Base-by-base conservation (phyloP, 2,113 vertebrate species). In the Corythornis vintsioides region DNA sequence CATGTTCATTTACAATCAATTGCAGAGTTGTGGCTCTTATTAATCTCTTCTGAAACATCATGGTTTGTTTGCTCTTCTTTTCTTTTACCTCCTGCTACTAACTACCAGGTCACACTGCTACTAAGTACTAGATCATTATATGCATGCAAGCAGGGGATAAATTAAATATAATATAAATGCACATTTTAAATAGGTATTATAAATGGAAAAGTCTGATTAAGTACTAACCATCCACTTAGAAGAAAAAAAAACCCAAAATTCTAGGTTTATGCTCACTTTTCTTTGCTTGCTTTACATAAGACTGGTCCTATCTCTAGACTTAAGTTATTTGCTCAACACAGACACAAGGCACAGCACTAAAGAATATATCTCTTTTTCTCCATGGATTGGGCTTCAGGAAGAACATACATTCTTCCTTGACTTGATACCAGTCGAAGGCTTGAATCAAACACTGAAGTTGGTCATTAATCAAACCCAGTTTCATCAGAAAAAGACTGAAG, bases 161-260 rank as follows among this genome's bases (percentile, higher is more conserved):
- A 90, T 94, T 89, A 84, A 83, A 92, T 96, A 94, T 73, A 87
- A 89, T 94, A 92, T 86, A 95, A 87, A 95, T 88, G 88, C 90
- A 95, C 82, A 92, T 93, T 94, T 96, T 93, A 92, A 95, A 92
- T 67, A 89, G 84, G 71, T 13, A 85, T 94, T 93, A 71, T 25
- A 89, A 91, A 83, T 28, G 11, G 73, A 76, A 86, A 79, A 92
- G 29, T 70, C 55, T 73, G 63, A 79, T 55, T 75, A 83, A 94
- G 65, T 80, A 91, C 67, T 77, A 93, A 85, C 53, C 64, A 85
- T 10, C 15, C 38, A 85, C 25, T 84, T 86, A 24, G 7, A 50
- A 50, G 0, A 24, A 82, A 90, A 87, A 67, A 60, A 76, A 75
- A 25, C 20, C 38, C 48, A 50, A 50, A 50, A 22, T 43, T 89